These are phyloP conservation scores for Himalopsyche kuldschensis DNA, from an alignment of 2,888 invertebrate genomes.

Conservation along the genomic window DNA sequence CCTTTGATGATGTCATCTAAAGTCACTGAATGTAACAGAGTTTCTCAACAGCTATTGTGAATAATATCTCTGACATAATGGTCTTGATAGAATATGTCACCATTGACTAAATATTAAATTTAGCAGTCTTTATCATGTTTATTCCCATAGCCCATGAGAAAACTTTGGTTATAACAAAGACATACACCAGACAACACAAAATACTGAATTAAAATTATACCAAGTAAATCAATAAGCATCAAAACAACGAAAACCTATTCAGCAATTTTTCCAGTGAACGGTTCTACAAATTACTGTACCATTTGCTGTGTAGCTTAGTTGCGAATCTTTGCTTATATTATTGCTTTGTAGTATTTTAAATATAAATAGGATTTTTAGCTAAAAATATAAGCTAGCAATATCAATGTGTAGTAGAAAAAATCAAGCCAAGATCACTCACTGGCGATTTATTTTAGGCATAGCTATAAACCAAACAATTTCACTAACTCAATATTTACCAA, in stretches of 20 bases:
- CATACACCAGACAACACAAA: background rate
- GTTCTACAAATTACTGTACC: too few species aligned
- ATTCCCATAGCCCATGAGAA: background rate
- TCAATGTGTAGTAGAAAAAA: too few species aligned
- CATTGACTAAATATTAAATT: background rate
- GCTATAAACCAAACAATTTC: too few species aligned
- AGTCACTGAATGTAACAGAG: conserved; percentile 25
- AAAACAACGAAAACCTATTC: background rate
- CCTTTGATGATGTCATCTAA: conserved; percentile 31
- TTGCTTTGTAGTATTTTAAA: too few species aligned
- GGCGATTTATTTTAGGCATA: too few species aligned
- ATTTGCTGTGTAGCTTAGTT: too few species aligned
- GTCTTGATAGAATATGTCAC: background rate
- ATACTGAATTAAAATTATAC: background rate
- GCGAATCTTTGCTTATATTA: too few species aligned
- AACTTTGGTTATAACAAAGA: background rate
- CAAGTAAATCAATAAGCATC: background rate
- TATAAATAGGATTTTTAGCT: too few species aligned
- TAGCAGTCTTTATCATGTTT: background rate
- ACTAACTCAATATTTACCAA: too few species aligned
- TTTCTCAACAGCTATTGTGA: background rate
- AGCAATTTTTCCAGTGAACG: too few species aligned
- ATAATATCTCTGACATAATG: background rate
- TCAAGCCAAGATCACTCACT: too few species aligned
- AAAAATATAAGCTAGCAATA: too few species aligned